Evolutionary conservation across 2,113 vertebrate genomes (phyloP), one percentile per base, ranked within the genome.

Genomic region (Elephantulus edwardii): DNA sequence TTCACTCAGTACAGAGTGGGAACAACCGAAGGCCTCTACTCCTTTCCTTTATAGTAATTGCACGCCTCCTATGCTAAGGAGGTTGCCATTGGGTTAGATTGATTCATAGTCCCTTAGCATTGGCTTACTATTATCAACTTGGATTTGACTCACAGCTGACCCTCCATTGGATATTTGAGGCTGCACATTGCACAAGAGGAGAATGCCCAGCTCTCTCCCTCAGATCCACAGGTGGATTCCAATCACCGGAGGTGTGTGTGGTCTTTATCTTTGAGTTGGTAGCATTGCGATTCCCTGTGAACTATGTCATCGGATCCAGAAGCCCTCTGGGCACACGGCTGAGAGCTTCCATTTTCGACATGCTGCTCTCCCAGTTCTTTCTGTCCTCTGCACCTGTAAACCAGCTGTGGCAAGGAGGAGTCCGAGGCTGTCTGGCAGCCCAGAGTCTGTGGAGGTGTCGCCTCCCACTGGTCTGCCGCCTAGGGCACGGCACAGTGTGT

Each of bases 401-500:
- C 38, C 40, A 85, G 42, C 68, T 6, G 0, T 24, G 40, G 56
- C 14, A 7, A 58, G 16, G 78, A 70, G 62, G 56, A 50, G n/a
- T 13, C 28, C 24, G 12, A 28, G 0, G 2, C 35, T 6, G 5
- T 11, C 56, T 2, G 2, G 28, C n/a, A 48, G 40, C 44, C 33
- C 13, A 35, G 70, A 54, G 35, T 35, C 38, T 66, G n/a, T 9
- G 4, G 8, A 48, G 16, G 54, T 6, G 3, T 19, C 20, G 30
- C 42, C 38, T 83, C 70, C 48, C 22, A n/a, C 4, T 0, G 28
- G 9, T 28, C 24, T 48, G 66, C 19, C 38, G 52, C 38, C 54
- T 72, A 1, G 86, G n/a, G n/a, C n/a, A n/a, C n/a, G n/a, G 68
- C 35, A 71, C 12, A 12, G 3, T 7, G 70, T 60, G 44, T 44